Base-by-base conservation (phyloP, 2,113 vertebrate genomes). In the Apistogramma diplotaenia region DNA sequence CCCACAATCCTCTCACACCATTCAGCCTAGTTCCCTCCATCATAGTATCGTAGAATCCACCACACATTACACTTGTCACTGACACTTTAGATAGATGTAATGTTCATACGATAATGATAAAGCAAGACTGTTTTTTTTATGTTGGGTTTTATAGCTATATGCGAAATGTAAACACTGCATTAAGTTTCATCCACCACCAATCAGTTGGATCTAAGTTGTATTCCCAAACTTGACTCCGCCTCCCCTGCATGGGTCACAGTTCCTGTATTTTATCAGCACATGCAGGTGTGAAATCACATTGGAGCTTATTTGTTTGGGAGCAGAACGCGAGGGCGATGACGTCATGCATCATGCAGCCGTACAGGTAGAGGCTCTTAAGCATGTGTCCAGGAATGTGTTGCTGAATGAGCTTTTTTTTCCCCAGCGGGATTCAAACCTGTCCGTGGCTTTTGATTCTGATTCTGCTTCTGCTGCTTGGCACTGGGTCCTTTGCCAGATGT, bases 61-160 rank as follows among this genome's bases (percentile, higher is more conserved):
- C 78, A 74, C 65, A 3, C 79, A 74, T 89, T 16, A 85, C 83
- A 80, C 81, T 56, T 80, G 85, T 89, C 89, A 93, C 87, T 87
- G 88, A 94, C 89, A 91, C 89, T 88, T 89, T 87, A 89, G 96
- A 96, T 95, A 92, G 95, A 85, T 55, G 76, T 85, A 76, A 88
- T 58, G 81, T 86, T 86, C 75, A 85, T 71, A 75, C 3, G 15
- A 80, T 86, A 73, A 88, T 67, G 37, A 46, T 65, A 86, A 85
- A 92, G 75, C 49, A 23, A 80, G 87, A 89, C 88, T 79, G 81
- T 85, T 90, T 84, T 92, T 86, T 89, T 82, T 92, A 91, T 37
- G 80, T 91, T 91, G 91, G 59, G 62, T 92, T 94, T 93, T 93
- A 88, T 89, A 93, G 83, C 78, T 89, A 54, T 74, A 72, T 79